Base-by-base conservation (phyloP, 1,140 invertebrate species). In the Papilio xuthus region DNA sequence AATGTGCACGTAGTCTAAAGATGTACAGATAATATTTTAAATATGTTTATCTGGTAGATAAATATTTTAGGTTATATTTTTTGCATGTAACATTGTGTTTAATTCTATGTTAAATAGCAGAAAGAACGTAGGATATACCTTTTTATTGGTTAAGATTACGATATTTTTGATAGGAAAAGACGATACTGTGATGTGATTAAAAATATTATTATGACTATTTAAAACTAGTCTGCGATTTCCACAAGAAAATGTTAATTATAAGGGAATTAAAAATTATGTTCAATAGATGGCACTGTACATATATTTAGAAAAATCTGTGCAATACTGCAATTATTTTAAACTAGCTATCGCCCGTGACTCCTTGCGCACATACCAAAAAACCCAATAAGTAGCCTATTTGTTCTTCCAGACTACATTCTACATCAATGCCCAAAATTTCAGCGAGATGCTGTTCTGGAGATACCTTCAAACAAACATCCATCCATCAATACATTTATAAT, bases 1-100 rank as follows among this genome's bases (percentile, higher is more conserved):
- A 86, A 84, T 83, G 77, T 77, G 41, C 78, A 76, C 60, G 4
- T 60, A 23, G 20, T 67, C 26, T 28, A 20, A 20, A 53, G 50
- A 53, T 53, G 50, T 53, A 53, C 50, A 53, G n/a, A 53, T 53
- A 53, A 47, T 47, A n/a, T 20, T 20, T 53, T 53, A 53, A 53
- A 53, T 9, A 9, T 53, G 2, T 53, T 9, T 20, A 53, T 53
- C 50, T 20, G 2, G 15, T 0, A 37, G 32, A 37, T 37, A 37
- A 37, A 44, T 13, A n/a, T n/a, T 53, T 53, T 53, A 53, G 18
- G n/a, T 53, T 53, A 53, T 53, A 53, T 53, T 53, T 50, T 20
- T 53, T 53, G 50, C 50, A 53, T 4, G 50, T 53, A 37, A 37
- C n/a, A 53, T 20, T 53, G n/a, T 53, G 18, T 20, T 6, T 20